Conservation (phyloP, 2,797 vertebrate genomes). For the Gymnothorax reevesii region DNA sequence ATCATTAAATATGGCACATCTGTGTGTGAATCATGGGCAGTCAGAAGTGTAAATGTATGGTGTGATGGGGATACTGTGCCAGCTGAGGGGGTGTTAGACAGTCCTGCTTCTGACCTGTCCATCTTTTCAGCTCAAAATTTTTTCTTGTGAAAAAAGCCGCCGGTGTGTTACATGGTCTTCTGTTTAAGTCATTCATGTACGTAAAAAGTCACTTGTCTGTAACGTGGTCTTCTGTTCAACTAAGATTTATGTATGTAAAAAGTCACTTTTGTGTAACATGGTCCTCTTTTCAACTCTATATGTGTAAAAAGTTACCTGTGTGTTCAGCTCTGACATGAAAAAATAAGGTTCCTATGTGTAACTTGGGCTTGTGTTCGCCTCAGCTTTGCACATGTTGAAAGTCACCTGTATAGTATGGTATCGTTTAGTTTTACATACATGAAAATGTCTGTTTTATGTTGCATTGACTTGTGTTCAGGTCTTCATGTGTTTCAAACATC, state of each 20-base stretch:
- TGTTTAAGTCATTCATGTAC: conserved; percentile 30
- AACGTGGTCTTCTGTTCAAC: conserved; percentile 28
- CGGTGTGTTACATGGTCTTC: conserved; percentile 24
- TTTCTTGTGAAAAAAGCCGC: background rate
- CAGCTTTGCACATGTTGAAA: too few relatives aligned
- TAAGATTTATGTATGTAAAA: conserved; percentile 1
- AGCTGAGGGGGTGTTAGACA: background rate
- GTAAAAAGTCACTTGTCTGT: conserved; percentile 7
- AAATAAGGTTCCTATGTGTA: too few relatives aligned
- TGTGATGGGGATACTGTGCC: background rate
- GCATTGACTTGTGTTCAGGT: too few relatives aligned
- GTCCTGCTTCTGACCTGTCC: background rate
- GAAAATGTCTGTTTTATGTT: too few relatives aligned
- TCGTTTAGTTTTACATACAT: too few relatives aligned
- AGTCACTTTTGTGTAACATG: background rate
- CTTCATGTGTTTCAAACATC: too few relatives aligned
- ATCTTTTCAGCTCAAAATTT: background rate
- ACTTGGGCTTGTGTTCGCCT: too few relatives aligned
- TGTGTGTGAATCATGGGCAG: background rate
- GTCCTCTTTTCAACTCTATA: conserved; percentile 22
- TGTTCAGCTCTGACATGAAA: too few relatives aligned
- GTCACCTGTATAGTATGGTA: too few relatives aligned
- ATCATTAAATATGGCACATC: background rate
- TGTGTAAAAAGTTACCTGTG: too few relatives aligned
- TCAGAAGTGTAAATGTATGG: background rate